Evolutionary conservation across 1,140 invertebrate species (phyloP).

Genomic region (Bombus turneri): DNA sequence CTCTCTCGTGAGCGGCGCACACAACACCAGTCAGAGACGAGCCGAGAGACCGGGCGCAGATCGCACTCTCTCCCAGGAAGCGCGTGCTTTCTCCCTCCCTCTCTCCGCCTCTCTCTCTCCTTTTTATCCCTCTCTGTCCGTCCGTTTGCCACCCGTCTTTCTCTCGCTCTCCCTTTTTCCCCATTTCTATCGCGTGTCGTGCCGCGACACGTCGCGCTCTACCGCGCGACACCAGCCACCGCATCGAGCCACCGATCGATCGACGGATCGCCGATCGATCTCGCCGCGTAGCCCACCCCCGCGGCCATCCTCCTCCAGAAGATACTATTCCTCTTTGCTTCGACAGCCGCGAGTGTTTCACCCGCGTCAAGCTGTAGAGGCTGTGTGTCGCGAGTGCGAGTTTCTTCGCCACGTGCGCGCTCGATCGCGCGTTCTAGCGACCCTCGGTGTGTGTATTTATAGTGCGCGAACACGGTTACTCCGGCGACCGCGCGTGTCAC

Average conservation of each 20-base stretch:
- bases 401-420: constrained; percentile 12
- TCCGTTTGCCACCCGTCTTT: constrained; percentile 2
- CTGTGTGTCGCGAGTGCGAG: neutral
- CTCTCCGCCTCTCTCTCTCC: constrained; percentile 12
- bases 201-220: constrained; percentile 37
- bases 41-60: constrained; percentile 76
- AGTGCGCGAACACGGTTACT: constrained; percentile 28
- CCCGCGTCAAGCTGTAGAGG: neutral
- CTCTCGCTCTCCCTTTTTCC: constrained; percentile 29
- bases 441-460: constrained; percentile 29
- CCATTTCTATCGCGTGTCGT: constrained; percentile 27
- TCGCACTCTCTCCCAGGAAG: constrained; percentile 59
- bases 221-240: constrained; percentile 13
- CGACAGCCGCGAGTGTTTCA: neutral
- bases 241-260: neutral
- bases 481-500: neutral
- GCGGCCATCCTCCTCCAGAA: neutral
- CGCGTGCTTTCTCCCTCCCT: constrained; percentile 46
- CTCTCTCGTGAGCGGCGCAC: constrained; percentile 66
- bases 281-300: neutral
- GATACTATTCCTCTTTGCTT: neutral
- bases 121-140: constrained; percentile 24
- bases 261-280: neutral
- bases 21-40: constrained; percentile 78
- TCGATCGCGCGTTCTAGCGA: neutral